These are phyloP conservation scores for Watsonalla cultraria DNA, from an alignment of 2,888 invertebrate species.

Conservation along the genomic window DNA sequence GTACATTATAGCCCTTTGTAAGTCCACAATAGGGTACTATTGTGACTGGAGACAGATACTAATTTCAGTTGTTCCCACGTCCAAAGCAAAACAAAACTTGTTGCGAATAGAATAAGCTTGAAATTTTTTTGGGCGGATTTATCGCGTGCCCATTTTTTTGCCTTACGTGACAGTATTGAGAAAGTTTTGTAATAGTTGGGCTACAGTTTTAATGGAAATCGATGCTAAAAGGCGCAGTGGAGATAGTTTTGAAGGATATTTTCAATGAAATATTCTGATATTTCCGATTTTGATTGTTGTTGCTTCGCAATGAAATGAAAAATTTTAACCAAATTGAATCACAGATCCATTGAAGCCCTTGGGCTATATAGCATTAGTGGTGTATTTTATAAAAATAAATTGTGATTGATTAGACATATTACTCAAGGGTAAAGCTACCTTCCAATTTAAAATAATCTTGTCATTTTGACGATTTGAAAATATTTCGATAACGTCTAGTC, in stretches of 20 bases:
- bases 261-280: too few species aligned
- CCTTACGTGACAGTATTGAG: background rate
- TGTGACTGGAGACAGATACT: conserved; percentile 59
- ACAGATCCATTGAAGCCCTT: too few species aligned
- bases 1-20: conserved; percentile 46
- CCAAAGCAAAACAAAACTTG: conserved; percentile 37
- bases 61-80: conserved; percentile 51
- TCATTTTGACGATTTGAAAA: too few species aligned
- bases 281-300: too few species aligned
- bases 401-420: too few species aligned
- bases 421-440: too few species aligned
- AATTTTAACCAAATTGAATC: too few species aligned
- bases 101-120: conserved; percentile 15
- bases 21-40: conserved; percentile 45
- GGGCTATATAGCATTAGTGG: too few species aligned
- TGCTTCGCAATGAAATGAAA: too few species aligned
- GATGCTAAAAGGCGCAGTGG: background rate
- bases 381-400: too few species aligned
- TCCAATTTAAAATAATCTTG: too few species aligned
- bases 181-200: background rate
- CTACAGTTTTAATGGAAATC: background rate
- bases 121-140: conserved; percentile 6
- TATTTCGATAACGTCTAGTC: too few species aligned
- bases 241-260: background rate
- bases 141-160: conserved; percentile 11